phyloP scores from a whole-genome alignment of 1,140 invertebrate genomes.

The Halyomorpha halys region DNA sequence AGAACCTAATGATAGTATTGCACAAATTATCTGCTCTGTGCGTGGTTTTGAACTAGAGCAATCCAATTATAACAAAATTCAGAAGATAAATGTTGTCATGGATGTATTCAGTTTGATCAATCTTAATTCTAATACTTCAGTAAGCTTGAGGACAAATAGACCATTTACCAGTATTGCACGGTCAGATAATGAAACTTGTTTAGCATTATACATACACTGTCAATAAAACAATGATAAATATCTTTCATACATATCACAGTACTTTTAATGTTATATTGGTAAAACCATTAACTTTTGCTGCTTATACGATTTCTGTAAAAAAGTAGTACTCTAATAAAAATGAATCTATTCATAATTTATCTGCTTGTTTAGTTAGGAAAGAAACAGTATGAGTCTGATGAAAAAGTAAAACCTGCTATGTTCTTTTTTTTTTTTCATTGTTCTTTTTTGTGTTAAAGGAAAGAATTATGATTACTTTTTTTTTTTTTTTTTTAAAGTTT shows the following conservation, averaged over 20 bases:
- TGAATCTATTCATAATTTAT: too few relatives aligned
- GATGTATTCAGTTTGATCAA: not conserved
- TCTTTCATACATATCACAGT: not conserved
- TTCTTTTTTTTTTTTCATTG: too few relatives aligned
- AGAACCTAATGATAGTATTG: not conserved
- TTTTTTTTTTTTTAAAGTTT: too few relatives aligned
- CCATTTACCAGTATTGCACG: not conserved
- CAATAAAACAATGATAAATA: not conserved
- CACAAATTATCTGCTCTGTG: not conserved
- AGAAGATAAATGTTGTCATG: not conserved
- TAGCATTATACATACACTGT: not conserved
- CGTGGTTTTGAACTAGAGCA: not conserved
- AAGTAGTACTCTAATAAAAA: too few relatives aligned
- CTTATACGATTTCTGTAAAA: too few relatives aligned
- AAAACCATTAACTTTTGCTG: too few relatives aligned
- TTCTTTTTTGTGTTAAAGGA: too few relatives aligned
- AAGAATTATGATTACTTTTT: too few relatives aligned
- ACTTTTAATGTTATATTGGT: too few relatives aligned
- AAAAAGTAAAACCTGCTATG: too few relatives aligned
- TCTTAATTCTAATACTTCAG: not conserved
- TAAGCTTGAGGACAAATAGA: not conserved
- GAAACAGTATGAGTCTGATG: too few relatives aligned
- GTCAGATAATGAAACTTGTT: not conserved
- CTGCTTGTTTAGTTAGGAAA: too few relatives aligned
- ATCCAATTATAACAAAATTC: not conserved